Conservation (phyloP, 1,140 invertebrate genomes). For the Triops cancriformis region DNA sequence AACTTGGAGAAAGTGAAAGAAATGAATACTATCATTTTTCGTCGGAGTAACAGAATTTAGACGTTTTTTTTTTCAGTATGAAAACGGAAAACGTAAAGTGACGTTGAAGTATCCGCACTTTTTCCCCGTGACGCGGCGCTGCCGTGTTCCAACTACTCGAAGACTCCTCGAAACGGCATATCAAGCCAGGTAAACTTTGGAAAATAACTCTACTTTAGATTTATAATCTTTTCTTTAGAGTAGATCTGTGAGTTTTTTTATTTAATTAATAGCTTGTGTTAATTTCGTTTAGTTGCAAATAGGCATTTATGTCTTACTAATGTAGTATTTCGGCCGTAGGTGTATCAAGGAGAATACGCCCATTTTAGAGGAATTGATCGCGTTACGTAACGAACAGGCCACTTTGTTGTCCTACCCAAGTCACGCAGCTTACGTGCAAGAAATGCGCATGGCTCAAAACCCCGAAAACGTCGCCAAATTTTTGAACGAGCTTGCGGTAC, state of each 20-base stretch:
- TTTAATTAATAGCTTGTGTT: too few relatives aligned
- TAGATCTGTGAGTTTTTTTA: too few relatives aligned
- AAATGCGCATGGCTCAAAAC: slow-evolving; percentile 47
- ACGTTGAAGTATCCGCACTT: slow-evolving; percentile 48
- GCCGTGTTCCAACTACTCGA: slow-evolving; percentile 42
- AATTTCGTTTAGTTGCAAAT: too few relatives aligned
- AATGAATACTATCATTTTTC: background rate
- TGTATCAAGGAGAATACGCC: slow-evolving; percentile 45
- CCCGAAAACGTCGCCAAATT: slow-evolving; percentile 44
- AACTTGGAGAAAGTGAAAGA: slow-evolving; percentile 40
- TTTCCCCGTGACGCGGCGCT: slow-evolving; percentile 48
- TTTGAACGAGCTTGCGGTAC: slow-evolving; percentile 41
- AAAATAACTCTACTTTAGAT: background rate
- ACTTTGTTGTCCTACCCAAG: slow-evolving; percentile 43
- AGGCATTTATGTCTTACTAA: too few relatives aligned
- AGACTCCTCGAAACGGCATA: slow-evolving; percentile 42
- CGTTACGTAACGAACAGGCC: slow-evolving; percentile 44
- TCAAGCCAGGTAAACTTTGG: slow-evolving; percentile 40
- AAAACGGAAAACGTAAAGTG: slow-evolving; percentile 42
- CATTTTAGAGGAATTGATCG: slow-evolving; percentile 47
- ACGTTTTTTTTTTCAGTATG: slow-evolving; percentile 32
- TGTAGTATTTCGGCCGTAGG: too few relatives aligned
- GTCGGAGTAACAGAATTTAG: background rate
- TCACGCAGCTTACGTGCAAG: slow-evolving; percentile 44
- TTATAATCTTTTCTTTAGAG: slow-evolving; percentile 24